These are phyloP conservation scores for Cheilosia pagana DNA, from an alignment of 2,888 invertebrate species.

Conservation along the genomic window DNA sequence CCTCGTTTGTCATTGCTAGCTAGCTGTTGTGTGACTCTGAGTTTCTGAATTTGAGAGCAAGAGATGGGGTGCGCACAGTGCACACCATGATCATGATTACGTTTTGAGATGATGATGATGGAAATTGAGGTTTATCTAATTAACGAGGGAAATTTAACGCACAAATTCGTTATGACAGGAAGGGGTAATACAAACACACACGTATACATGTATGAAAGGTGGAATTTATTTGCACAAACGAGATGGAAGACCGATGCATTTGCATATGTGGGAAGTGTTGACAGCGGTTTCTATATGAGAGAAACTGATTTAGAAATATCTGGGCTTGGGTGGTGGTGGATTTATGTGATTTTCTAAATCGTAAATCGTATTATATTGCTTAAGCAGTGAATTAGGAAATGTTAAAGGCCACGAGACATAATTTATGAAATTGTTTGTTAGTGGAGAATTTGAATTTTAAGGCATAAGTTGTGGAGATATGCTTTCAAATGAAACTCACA, in stretches of 20 bases:
- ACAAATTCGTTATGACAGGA: constrained; percentile 65
- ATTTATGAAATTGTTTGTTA: constrained; percentile 3
- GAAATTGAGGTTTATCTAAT: constrained; percentile 73
- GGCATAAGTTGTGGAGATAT: no score
- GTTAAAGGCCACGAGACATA: background rate
- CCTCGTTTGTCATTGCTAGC: constrained; percentile 62
- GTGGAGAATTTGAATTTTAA: background rate
- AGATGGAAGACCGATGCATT: constrained; percentile 50
- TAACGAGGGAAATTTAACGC: constrained; percentile 72
- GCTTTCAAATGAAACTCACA: no score
- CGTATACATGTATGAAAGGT: background rate
- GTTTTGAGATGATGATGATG: constrained; percentile 47
- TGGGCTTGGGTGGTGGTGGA: background rate
- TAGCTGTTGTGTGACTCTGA: background rate
- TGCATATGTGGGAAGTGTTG: constrained; percentile 53
- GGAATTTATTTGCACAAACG: constrained; percentile 32
- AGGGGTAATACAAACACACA: constrained; percentile 8
- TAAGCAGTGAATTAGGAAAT: background rate
- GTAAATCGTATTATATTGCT: constrained; percentile 31
- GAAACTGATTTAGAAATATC: constrained; percentile 20
- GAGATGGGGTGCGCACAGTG: constrained; percentile 7
- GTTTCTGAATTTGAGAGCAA: constrained; percentile 16
- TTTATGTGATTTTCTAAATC: constrained; percentile 35
- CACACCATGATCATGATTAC: constrained; percentile 17
- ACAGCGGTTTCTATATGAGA: constrained; percentile 44